A percentile compares a stretch with the other conserved stretches of the same genome.
Conservation (phyloP, 2,888 invertebrate genomes). For the Diaphora mendica region DNA sequence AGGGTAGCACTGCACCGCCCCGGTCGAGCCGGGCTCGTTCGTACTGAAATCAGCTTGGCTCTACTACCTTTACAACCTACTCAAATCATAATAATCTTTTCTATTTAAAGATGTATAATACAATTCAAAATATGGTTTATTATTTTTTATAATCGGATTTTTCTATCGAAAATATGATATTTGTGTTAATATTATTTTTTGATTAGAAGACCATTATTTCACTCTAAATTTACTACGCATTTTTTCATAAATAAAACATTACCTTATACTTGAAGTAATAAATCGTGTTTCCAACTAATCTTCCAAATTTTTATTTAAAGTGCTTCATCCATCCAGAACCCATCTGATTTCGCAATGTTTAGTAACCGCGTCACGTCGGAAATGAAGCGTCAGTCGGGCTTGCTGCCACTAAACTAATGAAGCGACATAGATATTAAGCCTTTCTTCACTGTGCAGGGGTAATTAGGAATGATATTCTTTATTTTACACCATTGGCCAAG, state of each 20-base stretch:
- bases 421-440: constrained; percentile 15
- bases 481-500: background rate
- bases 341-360: constrained; percentile 18
- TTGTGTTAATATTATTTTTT: background rate
- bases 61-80: background rate
- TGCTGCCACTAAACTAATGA: constrained; percentile 26
- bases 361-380: constrained; percentile 24
- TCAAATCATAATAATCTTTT: background rate
- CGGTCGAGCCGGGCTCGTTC: too few relatives aligned
- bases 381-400: constrained; percentile 24
- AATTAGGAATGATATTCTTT: background rate
- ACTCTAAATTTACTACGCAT: background rate
- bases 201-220: background rate
- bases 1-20: too few relatives aligned
- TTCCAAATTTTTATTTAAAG: constrained; percentile 19
- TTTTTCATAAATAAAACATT: background rate
- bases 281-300: constrained; percentile 6
- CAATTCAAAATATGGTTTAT: too few relatives aligned
- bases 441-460: background rate
- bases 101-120: background rate
- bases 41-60: too few relatives aligned
- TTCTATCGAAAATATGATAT: too few relatives aligned
- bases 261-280: background rate
- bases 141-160: too few relatives aligned
- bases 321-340: constrained; percentile 16